A percentile compares a stretch with the other conserved stretches of the same genome.
Conservation (phyloP, 2,113 vertebrate species). For the Onychorhynchus coronatus region DNA sequence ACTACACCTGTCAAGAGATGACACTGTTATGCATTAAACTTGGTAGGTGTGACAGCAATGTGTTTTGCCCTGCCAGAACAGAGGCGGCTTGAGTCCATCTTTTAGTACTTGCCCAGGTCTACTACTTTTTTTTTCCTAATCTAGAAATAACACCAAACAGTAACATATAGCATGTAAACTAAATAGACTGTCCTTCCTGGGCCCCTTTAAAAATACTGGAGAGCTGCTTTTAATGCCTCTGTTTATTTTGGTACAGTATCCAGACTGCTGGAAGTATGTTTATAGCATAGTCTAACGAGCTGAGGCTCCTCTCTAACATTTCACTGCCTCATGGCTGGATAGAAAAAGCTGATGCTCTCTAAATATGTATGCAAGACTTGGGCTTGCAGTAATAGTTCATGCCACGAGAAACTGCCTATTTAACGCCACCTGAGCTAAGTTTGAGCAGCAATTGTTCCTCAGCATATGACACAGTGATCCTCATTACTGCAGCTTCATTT, state of each 20-base stretch:
- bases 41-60: not conserved
- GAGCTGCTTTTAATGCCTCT: slow-evolving; percentile 29
- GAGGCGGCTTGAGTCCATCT: not conserved
- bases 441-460: not conserved
- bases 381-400: not conserved
- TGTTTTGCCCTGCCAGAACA: not conserved
- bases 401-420: not conserved
- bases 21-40: not conserved
- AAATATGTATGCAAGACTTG: not conserved
- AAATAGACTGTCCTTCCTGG: not conserved
- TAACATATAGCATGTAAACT: not conserved
- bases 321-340: not conserved
- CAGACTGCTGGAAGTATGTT: slow-evolving; percentile 45
- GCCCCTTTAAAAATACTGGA: slow-evolving; percentile 15
- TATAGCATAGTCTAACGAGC: slow-evolving; percentile 25
- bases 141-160: not conserved
- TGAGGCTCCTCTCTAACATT: slow-evolving; percentile 27
- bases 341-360: not conserved
- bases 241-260: slow-evolving; percentile 51
- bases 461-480: not conserved
- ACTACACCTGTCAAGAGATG: not conserved
- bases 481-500: not conserved
- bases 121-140: not conserved
- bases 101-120: not conserved
- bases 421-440: not conserved